Evolutionary conservation across 2,113 vertebrate species (phyloP).

Genomic region (cattle (Bos taurus)): DNA sequence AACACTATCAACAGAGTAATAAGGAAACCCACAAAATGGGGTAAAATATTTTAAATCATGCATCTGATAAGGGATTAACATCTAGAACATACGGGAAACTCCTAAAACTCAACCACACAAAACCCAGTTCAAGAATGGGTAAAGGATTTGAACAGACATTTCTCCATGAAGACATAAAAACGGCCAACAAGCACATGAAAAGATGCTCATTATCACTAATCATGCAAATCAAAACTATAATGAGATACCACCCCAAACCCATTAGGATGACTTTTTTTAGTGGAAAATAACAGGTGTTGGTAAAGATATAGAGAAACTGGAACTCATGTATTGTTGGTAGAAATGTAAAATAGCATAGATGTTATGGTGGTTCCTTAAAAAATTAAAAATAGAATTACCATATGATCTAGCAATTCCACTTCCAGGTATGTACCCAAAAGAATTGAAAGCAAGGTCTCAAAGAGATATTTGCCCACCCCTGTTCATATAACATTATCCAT

Average conservation of each 20-base stretch:
- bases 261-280: background rate
- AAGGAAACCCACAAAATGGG: background rate
- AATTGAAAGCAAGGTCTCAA: background rate
- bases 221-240: background rate
- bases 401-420: background rate
- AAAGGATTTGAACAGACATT: background rate
- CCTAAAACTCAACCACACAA: background rate
- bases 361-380: background rate
- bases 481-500: background rate
- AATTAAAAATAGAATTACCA: background rate
- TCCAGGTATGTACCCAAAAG: background rate
- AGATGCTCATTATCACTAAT: background rate
- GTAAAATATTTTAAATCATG: background rate
- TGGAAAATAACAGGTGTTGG: background rate
- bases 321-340: background rate
- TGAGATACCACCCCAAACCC: background rate
- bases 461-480: background rate
- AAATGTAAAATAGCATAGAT: background rate
- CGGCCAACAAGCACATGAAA: background rate
- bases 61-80: background rate
- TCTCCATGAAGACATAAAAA: background rate
- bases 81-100: background rate
- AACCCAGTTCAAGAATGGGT: background rate
- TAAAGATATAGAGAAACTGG: background rate
- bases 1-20: background rate